A percentile compares a stretch with the other conserved stretches of the same genome.
These are phyloP conservation scores for Sebastiscus tertius DNA, from an alignment of 2,797 vertebrate genomes.

Conservation along the genomic window DNA sequence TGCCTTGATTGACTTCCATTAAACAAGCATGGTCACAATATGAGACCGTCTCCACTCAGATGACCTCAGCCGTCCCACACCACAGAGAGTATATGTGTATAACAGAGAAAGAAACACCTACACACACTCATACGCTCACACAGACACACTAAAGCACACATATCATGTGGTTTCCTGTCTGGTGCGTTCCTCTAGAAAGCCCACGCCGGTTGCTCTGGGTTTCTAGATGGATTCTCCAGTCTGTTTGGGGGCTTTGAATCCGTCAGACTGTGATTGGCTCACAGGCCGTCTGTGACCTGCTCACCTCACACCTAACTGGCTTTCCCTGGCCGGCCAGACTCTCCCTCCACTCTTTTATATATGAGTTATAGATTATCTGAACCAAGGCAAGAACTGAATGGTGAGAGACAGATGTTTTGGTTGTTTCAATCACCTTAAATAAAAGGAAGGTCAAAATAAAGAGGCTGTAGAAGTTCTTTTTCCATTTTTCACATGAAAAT, in stretches of 20 bases:
- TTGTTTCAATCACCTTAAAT: conserved; percentile 23
- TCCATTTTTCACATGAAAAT: neutral
- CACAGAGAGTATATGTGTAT: conserved; percentile 66
- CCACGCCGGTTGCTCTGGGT: conserved; percentile 68
- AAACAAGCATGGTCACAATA: conserved; percentile 47
- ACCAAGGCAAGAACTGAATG: neutral
- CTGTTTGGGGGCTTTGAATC: conserved; percentile 65
- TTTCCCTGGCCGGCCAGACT: conserved; percentile 48
- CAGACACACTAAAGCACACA: conserved; percentile 52
- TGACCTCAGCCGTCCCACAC: conserved; percentile 74
- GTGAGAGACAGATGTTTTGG: conserved; percentile 32
- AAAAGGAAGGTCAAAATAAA: conserved; percentile 27
- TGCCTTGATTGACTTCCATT: conserved; percentile 48
- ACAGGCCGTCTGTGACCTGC: conserved; percentile 67
- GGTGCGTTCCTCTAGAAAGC: conserved; percentile 71
- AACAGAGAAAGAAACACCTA: conserved; percentile 77
- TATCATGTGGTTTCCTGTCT: conserved; percentile 82
- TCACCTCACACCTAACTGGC: conserved; percentile 76
- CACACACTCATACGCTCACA: conserved; percentile 55
- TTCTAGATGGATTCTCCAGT: conserved; percentile 80
- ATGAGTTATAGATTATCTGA: conserved; percentile 53
- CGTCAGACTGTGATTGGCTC: conserved; percentile 54
- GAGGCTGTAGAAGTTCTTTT: neutral
- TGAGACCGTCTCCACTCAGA: conserved; percentile 64
- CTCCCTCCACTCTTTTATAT: conserved; percentile 29